A percentile compares a stretch with the other conserved stretches of the same genome.
Conservation (phyloP, 2,888 invertebrate species). For the Anagyrus pseudococci region DNA sequence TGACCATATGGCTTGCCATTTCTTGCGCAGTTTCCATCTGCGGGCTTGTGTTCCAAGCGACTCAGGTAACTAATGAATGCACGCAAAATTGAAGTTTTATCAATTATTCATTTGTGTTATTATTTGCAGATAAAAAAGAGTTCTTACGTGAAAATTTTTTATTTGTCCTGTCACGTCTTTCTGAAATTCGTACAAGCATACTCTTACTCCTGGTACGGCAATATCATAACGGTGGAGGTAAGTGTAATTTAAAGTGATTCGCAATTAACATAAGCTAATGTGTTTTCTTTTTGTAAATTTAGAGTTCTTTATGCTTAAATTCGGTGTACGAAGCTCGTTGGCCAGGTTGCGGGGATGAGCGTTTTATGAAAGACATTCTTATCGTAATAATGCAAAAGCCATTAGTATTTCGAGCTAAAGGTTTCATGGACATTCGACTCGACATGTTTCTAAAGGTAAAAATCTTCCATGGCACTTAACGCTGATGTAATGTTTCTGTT, state of each 20-base stretch:
- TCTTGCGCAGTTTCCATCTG: constrained; percentile 33
- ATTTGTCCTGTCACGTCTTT: too few relatives aligned
- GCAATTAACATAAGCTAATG: too few relatives aligned
- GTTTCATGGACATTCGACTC: constrained; percentile 43
- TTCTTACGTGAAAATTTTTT: too few relatives aligned
- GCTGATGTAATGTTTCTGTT: background rate
- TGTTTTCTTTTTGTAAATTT: too few relatives aligned
- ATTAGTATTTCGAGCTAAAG: constrained; percentile 42
- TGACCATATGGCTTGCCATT: constrained; percentile 43
- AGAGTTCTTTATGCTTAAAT: constrained; percentile 38
- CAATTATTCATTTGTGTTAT: background rate
- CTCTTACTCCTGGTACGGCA: constrained; percentile 45
- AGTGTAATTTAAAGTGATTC: constrained; percentile 10
- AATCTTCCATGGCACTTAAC: too few relatives aligned
- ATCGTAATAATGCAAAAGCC: constrained; percentile 44
- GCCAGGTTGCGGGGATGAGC: constrained; percentile 38
- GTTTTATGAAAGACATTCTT: constrained; percentile 37
- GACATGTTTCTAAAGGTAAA: constrained; percentile 46
- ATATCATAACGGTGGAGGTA: constrained; percentile 41
- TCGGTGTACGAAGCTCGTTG: constrained; percentile 44
- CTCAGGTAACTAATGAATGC: constrained; percentile 23
- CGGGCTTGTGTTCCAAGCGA: constrained; percentile 45
- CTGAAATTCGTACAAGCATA: constrained; percentile 45
- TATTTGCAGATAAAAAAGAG: background rate
- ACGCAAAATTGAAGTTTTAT: background rate